phyloP scores from a whole-genome alignment of 53 echinoderm and acorn worm genomes.

The Astropecten irregularis region DNA sequence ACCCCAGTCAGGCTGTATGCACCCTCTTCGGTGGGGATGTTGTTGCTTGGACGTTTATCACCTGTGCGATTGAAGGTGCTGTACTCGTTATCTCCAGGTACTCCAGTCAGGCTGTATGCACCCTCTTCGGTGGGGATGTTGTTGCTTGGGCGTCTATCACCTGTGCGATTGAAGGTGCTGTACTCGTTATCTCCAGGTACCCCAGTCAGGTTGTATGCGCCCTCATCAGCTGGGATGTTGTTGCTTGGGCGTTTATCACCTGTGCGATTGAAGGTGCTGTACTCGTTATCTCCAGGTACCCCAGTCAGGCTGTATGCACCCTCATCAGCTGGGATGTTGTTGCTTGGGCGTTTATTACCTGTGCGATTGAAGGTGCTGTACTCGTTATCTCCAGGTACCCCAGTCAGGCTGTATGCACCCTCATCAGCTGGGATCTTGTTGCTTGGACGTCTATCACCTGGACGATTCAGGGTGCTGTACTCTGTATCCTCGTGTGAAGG shows the following conservation, averaged over 20 bases:
- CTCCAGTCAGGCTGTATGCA: not conserved
- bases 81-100: not conserved
- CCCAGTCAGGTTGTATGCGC: not conserved
- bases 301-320: not conserved
- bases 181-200: conserved; percentile 4
- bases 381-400: not conserved
- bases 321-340: not conserved
- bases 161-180: conserved; percentile 1
- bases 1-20: not conserved
- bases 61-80: conserved; percentile 8
- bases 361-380: not conserved
- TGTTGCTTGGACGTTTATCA: not conserved
- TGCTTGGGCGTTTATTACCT: not conserved
- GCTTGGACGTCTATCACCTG: not conserved
- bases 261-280: conserved; percentile 6
- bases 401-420: not conserved
- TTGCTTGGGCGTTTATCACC: not conserved
- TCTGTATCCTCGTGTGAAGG: not conserved
- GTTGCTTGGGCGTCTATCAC: not conserved
- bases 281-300: not conserved
- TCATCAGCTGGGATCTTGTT: not conserved
- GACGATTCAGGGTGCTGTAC: not conserved
- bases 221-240: not conserved
- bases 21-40: not conserved
- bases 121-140: not conserved